Percentiles rank a stretch among this genome's conserved stretches.
phyloP scores from a whole-genome alignment of 2,113 vertebrate genomes.

The Hylia prasina region DNA sequence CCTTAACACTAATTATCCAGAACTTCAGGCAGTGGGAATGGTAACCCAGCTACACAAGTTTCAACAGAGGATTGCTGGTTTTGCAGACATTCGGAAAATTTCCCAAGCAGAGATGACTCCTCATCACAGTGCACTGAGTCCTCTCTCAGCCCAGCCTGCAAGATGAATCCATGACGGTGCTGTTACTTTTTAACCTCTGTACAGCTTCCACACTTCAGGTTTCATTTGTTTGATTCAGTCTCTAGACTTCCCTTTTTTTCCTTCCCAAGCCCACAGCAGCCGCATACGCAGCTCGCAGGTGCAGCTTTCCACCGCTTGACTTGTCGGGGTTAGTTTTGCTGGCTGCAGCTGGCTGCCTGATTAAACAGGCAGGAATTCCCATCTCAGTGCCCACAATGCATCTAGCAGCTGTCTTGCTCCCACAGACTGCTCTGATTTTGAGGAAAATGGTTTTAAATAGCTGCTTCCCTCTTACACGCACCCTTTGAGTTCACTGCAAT shows the following conservation, averaged over 20 bases:
- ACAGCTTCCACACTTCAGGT: not conserved
- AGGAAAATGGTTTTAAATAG: not conserved
- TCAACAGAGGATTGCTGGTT: not conserved
- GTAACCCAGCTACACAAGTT: not conserved
- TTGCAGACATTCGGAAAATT: not conserved
- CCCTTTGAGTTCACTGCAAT: not conserved
- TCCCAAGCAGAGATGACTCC: not conserved
- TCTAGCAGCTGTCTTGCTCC: slow-evolving; percentile 10
- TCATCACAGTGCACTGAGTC: accelerated
- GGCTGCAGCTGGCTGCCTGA: not conserved
- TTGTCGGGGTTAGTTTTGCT: not conserved
- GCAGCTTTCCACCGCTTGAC: not conserved
- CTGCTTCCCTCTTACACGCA: not conserved
- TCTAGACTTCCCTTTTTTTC: not conserved
- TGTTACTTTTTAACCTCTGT: not conserved
- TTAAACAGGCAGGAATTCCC: slow-evolving; percentile 22
- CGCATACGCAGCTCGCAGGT: not conserved
- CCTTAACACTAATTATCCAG: not conserved
- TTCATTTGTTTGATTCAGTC: not conserved
- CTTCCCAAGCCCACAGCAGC: not conserved
- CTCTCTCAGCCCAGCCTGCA: not conserved
- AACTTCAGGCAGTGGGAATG: not conserved
- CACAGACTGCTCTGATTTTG: not conserved
- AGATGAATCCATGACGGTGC: not conserved
- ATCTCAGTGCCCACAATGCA: not conserved